Base-by-base conservation (phyloP, 2,888 invertebrate genomes). In the Lasioglossum vierecki region DNA sequence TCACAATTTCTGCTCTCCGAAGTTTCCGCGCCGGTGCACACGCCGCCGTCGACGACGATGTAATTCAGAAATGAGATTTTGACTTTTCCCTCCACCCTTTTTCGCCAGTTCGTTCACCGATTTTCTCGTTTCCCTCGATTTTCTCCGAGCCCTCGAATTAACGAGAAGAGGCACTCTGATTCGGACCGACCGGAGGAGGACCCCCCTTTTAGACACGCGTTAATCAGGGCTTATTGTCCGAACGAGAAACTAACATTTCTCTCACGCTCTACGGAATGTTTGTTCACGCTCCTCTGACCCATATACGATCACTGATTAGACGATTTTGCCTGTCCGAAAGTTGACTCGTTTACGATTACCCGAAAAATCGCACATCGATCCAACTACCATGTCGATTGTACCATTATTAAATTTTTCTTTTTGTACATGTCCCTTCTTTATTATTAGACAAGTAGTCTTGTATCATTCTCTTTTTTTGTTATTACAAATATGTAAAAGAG, bases 61-160 rank as follows among this genome's bases (percentile, higher is more conserved):
- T 76, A 79, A 83, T 84, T 83, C 76, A 73, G 79, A 84, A 76
- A 84, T 76, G 83, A 83, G 83, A 79, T 84, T 84, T 73, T 68
- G 79, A 41, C 18, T 63, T 53, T 41, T 13, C 41, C 41, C 70
- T n/a, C 11, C 15, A 18, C 66, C 39, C 13, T 41, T 74, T 74
- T 63, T 30, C 57, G 39, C 30, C 39, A 13, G 8, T 22, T 8
- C 60, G 57, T 60, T 60, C 77, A 41, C 53, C 78, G 53, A 78
- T 75, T 79, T 72, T 63, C 41, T 44, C 78, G 63, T 72, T 72
- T 83, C 71, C 75, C 78, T 53, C 63, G 78, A 78, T 75, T 79
- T 44, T 63, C 75, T 82, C 74, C 71, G 75, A 71, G 71, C 63
- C 53, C 53, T 26, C n/a, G 22, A 63, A 72, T 66, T 26, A 71